Conservation (phyloP, 2,113 vertebrate species). For the Pyrgilauda ruficollis region DNA sequence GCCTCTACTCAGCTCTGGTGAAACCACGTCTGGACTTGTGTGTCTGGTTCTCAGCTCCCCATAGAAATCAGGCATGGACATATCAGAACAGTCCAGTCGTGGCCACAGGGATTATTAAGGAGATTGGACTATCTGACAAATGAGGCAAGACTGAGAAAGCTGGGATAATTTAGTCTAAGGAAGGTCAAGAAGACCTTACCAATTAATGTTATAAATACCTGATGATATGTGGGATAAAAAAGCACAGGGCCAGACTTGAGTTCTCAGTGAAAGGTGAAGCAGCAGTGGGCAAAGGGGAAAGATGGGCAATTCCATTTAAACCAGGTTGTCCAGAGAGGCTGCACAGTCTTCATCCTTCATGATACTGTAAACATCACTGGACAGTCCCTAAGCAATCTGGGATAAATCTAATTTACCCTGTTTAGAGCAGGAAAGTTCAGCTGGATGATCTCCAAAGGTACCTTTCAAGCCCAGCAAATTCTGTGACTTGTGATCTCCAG, state of each 20-base stretch:
- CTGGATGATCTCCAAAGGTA: neutral
- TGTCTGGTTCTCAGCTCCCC: neutral
- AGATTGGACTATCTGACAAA: neutral
- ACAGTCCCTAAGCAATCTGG: neutral
- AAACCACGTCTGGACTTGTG: neutral
- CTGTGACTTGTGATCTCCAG: neutral
- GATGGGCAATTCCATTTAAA: neutral
- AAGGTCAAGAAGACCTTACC: neutral
- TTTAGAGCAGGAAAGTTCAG: neutral
- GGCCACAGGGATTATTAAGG: neutral
- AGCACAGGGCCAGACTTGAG: neutral
- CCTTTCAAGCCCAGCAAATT: neutral
- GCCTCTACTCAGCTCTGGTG: neutral
- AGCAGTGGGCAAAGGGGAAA: neutral
- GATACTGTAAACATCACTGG: neutral
- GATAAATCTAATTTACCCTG: neutral
- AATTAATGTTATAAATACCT: neutral
- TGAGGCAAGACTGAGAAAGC: neutral
- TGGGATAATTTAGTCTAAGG: neutral
- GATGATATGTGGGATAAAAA: neutral
- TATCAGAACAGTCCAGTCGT: neutral
- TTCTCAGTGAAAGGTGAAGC: neutral
- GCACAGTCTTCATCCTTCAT: neutral
- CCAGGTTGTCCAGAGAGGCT: neutral
- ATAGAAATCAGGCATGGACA: neutral